phyloP scores from a whole-genome alignment of 2,797 vertebrate genomes.

The Hippocampus kuda region DNA sequence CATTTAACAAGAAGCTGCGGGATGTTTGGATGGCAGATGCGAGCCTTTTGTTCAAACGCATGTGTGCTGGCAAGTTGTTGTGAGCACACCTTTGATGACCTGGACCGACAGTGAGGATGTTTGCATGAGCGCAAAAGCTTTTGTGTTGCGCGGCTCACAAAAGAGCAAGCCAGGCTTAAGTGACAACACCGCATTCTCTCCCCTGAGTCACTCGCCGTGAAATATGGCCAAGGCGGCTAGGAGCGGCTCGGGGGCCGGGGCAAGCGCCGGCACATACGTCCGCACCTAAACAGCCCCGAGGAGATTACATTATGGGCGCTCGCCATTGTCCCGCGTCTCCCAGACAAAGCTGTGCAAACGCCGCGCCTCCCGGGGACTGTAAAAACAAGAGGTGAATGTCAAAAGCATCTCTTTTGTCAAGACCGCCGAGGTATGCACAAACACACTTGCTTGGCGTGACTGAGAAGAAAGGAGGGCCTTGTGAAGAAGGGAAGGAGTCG shows the following conservation, averaged over 20 bases:
- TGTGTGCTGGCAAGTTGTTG: conserved; percentile 35
- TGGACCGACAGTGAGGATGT: conserved; percentile 30
- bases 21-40: not conserved
- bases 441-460: conserved; percentile 69
- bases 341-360: conserved; percentile 66
- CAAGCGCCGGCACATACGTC: conserved; percentile 56
- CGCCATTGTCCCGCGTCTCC: conserved; percentile 50
- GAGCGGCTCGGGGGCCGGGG: conserved; percentile 27
- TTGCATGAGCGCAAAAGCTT: conserved; percentile 49
- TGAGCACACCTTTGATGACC: conserved; percentile 24
- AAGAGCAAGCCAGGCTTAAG: conserved; percentile 28
- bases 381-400: conserved; percentile 66
- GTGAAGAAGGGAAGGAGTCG: conserved; percentile 37
- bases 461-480: conserved; percentile 73
- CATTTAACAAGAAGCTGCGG: not conserved
- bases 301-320: conserved; percentile 59
- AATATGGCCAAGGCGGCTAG: conserved; percentile 37
- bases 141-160: conserved; percentile 47
- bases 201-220: conserved; percentile 44
- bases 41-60: conserved; percentile 6
- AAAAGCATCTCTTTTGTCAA: conserved; percentile 57
- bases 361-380: conserved; percentile 53
- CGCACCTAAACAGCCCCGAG: conserved; percentile 44
- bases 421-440: conserved; percentile 76
- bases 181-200: conserved; percentile 49